Conservation (phyloP, 1,140 invertebrate species). For the Euborellia annulipes region DNA sequence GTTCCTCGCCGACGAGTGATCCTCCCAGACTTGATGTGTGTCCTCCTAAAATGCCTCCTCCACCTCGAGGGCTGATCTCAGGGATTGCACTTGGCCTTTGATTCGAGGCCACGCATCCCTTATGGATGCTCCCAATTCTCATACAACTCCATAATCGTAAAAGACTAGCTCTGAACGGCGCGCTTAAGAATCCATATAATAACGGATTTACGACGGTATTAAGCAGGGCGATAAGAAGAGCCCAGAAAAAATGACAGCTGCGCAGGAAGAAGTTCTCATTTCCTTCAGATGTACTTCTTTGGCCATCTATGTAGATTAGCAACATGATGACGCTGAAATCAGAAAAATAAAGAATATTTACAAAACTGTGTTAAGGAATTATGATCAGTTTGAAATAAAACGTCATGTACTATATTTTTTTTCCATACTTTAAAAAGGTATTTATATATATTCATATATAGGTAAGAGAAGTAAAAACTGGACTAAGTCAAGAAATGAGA, state of each 20-base stretch:
- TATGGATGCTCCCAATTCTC: background rate
- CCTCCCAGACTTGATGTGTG: no score
- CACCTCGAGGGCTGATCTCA: no score
- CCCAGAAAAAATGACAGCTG: conserved; percentile 36
- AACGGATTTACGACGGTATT: conserved; percentile 65
- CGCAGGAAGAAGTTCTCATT: conserved; percentile 29
- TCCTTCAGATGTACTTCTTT: conserved; percentile 30
- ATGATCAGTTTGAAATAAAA: no score
- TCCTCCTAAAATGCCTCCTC: no score
- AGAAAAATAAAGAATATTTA: no score
- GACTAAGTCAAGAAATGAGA: no score
- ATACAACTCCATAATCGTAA: conserved; percentile 23
- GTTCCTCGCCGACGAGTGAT: no score
- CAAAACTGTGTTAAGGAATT: no score
- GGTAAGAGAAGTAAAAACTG: no score
- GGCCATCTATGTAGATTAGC: conserved; percentile 39
- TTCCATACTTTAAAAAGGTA: no score
- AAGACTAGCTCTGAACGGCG: conserved; percentile 49
- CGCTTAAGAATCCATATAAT: conserved; percentile 60
- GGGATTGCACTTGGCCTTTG: background rate
- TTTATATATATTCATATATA: no score
- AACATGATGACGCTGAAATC: conserved; percentile 30
- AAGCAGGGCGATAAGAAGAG: conserved; percentile 42
- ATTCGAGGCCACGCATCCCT: conserved; percentile 5
- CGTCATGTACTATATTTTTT: no score